Base-by-base conservation (phyloP, 2,797 vertebrate genomes). In the Xiphorhynchus erythropygius region DNA sequence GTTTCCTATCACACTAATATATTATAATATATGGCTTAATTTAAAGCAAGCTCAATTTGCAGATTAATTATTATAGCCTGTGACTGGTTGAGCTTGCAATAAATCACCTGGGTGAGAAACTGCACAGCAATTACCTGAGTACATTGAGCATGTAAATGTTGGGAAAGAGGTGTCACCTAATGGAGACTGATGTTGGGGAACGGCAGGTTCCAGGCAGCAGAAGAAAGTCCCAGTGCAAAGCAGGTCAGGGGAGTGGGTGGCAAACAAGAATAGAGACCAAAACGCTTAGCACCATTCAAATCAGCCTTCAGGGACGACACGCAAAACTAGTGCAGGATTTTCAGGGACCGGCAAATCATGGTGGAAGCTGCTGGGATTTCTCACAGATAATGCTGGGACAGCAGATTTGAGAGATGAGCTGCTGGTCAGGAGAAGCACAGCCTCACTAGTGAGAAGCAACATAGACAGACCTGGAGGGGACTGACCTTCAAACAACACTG, bases 51-150 rank as follows among this genome's bases (percentile, higher is more conserved):
- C 21, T 78, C 92, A 92, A 93, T 90, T 93, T 96, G 68, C 62
- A 89, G 67, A 89, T 93, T 96, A 95, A 93, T 97, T 94, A 85
- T 80, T 92, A 69, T 28, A 76, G 59, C 47, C 82, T 47, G 76
- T 70, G 71, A 90, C 79, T 93, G 85, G 82, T 49, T 84, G 67
- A 95, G 60, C 49, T 84, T 62, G 69, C 57, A 87, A 92, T 95
- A 90, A 89, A 92, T 93, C 84, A 85, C 59, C 52, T 41, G 85
- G 60, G 53, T 68, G 76, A 89, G 84, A 93, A 95, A 92, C 86
- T 69, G 47, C 82, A 73, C 44, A 92, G 88, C 89, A 92, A 82
- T 92, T 91, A 83, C 32, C 35, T 65, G 68, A 28, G 53, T 64
- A 92, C 55, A 64, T 10, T 11, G 25, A 79, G 71, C 46, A 80